Evolutionary conservation across 2,797 vertebrate species (phyloP), one percentile per base, ranked within the genome.

Genomic region (Coracias cyanogaster): DNA sequence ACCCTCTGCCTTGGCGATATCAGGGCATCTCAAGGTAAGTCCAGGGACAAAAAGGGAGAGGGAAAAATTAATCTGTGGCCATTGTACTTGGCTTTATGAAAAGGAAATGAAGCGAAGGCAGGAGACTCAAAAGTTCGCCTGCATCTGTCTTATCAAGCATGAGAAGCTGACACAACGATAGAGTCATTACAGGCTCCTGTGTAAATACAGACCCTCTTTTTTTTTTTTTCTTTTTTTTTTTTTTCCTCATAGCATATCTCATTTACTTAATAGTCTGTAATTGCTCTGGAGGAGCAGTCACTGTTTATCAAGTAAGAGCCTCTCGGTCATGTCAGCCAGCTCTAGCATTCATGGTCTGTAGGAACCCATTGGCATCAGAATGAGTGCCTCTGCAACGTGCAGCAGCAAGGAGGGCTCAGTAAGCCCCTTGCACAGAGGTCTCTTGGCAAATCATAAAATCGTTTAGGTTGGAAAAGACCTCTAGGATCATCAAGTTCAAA

Each of bases 191-290:
- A 71, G 80, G 55, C 83, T 66, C 29, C 57, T 84, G 39, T 90
- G 69, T 86, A 94, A 92, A 96, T 52, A 78, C 70, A 71, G 73
- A 12, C 57, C 58, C 33, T 54, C 58, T 62, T n/a, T 51, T 37
- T 20, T 54, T 43, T 71, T 58, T 69, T n/a, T 62, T 7, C 7
- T n/a, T 62, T n/a, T 51, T 37, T 20, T 54, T 43, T 71, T 58
- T 69, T n/a, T 62, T 7, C 7, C 9, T 37, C 22, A 15, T 35
- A 57, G 46, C 54, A 57, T 69, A 62, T 90, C 94, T 92, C 82
- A 87, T 93, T 96, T 94, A 43, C 71, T 94, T 86, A 77, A 89
- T 77, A 65, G 89, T 31, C 71, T 82, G 76, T 88, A 82, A 93
- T 88, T 86, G 86, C 67, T 76, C 43, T 82, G 89, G 86, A 67